Evolutionary conservation across 53 echinoderm and acorn worm species (phyloP), one percentile per base, ranked within the genome.

Genomic region (Hippasteria phrygiana): DNA sequence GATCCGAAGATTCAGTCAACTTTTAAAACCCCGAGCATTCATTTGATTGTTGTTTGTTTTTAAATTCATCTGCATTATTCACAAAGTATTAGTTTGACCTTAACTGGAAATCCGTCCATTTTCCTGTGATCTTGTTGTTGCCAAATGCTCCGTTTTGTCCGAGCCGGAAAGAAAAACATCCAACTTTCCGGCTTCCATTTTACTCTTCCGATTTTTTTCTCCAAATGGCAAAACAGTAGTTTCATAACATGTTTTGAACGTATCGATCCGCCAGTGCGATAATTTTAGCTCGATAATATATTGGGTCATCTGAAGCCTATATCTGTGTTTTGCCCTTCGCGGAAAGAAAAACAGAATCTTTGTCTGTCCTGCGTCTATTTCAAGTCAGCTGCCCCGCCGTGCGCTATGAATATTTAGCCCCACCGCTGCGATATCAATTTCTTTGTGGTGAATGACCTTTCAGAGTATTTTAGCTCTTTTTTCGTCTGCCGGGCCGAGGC

Each of bases 331-430:
- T 39, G 37, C 38, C 34, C 78, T 78, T 37, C 59, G 20, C 9
- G 43, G 24, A 73, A 39, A 39, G 40, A 37, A 71, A 71, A 71
- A 71, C 71, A 71, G 20, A 77, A 53, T 62, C 6, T 39, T 39
- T 38, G 24, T 79, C 38, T 26, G 59, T 5, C 47, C 56, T 24
- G 59, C 64, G 32, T 80, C 81, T 64, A 64, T 80, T 80, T 50
- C 42, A 43, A 43, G 43, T 62, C 63, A 4, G 14, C 73, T 24
- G 22, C 65, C 82, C 31, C 33, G 43, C 45, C 17, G 66, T 66
- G 9, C 17, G 82, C 78, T 65, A 82, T 82, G 66, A 82, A 82
- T 82, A 80, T 63, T 64, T 63, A 63, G 64, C 38, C 66, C 64
- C 5, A 42, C 63, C 46, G 66, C 64, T 64, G 82, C 12, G 64